phyloP scores from a whole-genome alignment of 2,797 vertebrate genomes.

The Pangasius djambal region DNA sequence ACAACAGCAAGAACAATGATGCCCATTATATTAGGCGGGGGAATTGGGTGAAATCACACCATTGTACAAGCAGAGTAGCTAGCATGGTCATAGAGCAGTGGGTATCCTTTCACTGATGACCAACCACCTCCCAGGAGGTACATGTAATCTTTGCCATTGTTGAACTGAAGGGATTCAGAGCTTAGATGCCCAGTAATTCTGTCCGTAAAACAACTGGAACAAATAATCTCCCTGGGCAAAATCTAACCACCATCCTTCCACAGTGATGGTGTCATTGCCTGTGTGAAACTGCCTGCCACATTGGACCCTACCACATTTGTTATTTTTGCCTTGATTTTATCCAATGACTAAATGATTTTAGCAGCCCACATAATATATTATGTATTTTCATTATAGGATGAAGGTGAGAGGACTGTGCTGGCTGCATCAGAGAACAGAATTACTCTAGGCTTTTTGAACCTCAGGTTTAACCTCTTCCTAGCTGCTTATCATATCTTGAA shows the following conservation, averaged over 20 bases:
- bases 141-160: neutral
- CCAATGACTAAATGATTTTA: neutral
- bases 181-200: neutral
- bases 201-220: neutral
- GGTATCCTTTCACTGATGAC: neutral
- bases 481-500: neutral
- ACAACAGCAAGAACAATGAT: neutral
- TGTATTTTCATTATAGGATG: neutral
- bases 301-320: neutral
- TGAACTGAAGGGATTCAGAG: neutral
- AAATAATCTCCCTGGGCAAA: neutral
- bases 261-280: neutral
- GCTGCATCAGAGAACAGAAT: neutral
- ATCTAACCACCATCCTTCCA: neutral
- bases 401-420: neutral
- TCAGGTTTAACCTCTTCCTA: neutral
- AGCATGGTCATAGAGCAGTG: neutral
- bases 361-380: neutral
- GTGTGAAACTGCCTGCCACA: neutral
- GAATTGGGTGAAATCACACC: neutral
- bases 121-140: neutral
- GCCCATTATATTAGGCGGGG: neutral
- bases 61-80: neutral
- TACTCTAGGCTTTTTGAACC: neutral
- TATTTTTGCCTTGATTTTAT: neutral